Evolutionary conservation across 2,888 invertebrate genomes (phyloP).

Genomic region (Campoplex capitator): DNA sequence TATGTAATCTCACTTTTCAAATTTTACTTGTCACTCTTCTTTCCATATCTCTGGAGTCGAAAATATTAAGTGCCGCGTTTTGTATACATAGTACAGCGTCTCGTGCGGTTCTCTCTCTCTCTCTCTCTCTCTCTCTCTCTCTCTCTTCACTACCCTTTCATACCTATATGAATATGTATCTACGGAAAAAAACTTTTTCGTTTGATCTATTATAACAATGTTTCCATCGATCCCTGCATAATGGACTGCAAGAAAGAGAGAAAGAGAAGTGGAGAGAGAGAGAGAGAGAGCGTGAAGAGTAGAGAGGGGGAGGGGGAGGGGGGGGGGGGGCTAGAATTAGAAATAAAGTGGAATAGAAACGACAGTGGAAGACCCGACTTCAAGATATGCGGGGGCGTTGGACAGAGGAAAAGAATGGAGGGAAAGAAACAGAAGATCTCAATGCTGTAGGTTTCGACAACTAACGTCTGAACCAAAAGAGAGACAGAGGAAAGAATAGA

Average conservation of each 20-base stretch:
- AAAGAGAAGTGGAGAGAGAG: no score
- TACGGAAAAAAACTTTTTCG: slow-evolving; percentile 20
- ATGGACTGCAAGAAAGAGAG: slow-evolving; percentile 56
- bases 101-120: no score
- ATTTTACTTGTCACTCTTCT: slow-evolving; percentile 57
- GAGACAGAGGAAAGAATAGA: slow-evolving; percentile 46
- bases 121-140: not conserved
- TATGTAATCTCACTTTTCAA: slow-evolving; percentile 31
- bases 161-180: not conserved
- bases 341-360: slow-evolving; percentile 59
- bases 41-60: slow-evolving; percentile 14
- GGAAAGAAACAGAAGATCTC: slow-evolving; percentile 51
- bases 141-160: not conserved
- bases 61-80: not conserved
- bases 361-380: slow-evolving; percentile 34
- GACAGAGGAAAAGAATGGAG: slow-evolving; percentile 36
- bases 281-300: no score
- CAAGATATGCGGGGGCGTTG: slow-evolving; percentile 47
- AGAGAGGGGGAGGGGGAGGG: slow-evolving; percentile 53
- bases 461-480: slow-evolving; percentile 31
- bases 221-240: slow-evolving; percentile 64
- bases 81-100: slow-evolving; percentile 18
- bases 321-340: slow-evolving; percentile 49
- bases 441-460: slow-evolving; percentile 50
- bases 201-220: slow-evolving; percentile 50